These are phyloP conservation scores for Botia kubotai DNA, from an alignment of 2,797 vertebrate species.

Conservation along the genomic window DNA sequence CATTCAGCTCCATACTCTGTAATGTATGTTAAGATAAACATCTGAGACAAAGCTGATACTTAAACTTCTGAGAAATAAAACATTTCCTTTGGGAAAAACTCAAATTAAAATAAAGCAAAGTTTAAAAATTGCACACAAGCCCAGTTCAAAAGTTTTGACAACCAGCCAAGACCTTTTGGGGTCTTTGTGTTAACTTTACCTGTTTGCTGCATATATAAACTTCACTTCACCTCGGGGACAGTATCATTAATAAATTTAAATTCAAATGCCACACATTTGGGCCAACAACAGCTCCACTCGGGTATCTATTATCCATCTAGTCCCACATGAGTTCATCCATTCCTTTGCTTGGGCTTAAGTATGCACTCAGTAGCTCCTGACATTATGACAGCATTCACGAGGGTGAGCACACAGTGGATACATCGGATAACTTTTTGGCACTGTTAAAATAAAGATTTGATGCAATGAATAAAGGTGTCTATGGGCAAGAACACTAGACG, in stretches of 20 bases:
- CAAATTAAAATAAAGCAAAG: neutral
- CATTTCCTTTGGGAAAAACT: too few species aligned
- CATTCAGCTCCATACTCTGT: too few species aligned
- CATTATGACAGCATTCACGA: slow-evolving; percentile 8
- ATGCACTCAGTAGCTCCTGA: slow-evolving; percentile 20
- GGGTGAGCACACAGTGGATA: slow-evolving; percentile 14
- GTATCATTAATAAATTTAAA: neutral
- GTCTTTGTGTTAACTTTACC: neutral
- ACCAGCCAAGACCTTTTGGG: neutral
- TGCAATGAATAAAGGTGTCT: neutral
- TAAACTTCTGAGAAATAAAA: too few species aligned
- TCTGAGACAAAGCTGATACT: too few species aligned
- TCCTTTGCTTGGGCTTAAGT: neutral
- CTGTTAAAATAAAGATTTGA: slow-evolving; percentile 21
- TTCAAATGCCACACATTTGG: neutral
- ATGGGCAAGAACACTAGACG: neutral
- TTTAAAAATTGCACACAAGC: neutral
- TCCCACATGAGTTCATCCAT: neutral
- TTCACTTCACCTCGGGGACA: neutral
- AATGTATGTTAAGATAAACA: too few species aligned
- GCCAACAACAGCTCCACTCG: neutral
- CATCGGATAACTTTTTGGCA: slow-evolving; percentile 11
- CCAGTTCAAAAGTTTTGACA: neutral
- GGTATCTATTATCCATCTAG: neutral
- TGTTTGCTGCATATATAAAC: neutral